Evolutionary conservation across 2,888 invertebrate genomes (phyloP), one percentile per base, ranked within the genome.

Genomic region (Polymixis lichenea): DNA sequence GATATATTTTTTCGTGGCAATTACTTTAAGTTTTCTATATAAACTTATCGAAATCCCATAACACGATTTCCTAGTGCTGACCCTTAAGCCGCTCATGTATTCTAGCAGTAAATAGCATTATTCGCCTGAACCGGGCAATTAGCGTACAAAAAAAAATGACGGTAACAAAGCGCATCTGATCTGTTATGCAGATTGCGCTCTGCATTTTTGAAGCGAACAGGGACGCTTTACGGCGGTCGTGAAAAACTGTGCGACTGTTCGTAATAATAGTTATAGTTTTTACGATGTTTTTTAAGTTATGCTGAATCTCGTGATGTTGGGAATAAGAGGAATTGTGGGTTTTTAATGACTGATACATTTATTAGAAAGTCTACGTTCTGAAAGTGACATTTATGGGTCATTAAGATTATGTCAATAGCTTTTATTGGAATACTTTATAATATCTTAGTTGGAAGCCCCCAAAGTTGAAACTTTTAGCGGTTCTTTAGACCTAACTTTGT

Each of bases 121-220:
- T 60, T 64, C 66, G 55, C 70, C 55, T 67, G 71, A 72, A 72
- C 74, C 61, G 46, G 86, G 69, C 87, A 91, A 91, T 91, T 91
- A 90, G 85, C 84, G 82, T 56, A 85, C 80, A 89, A 91, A 91
- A 90, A 89, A 91, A 91, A 90, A 90, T 90, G 86, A 86, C 87
- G 88, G 81, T 85, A 86, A 88, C 90, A 87, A 87, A 88, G 85
- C 80, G 75, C 75, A 84, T 77, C 86, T 86, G 88, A 91, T 92
- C 88, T 89, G 90, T 83, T 90, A 91, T 92, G 92, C 90, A 91
- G 90, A 91, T 91, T 91, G 90, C 85, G 78, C 76, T 85, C 84
- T 91, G 91, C 90, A 91, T 92, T 91, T 91, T 91, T 92, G 82
- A 91, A 90, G 79, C 89, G 77, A 15, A 51, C 56, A 1, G 73